Evolutionary conservation across 2,113 vertebrate species (phyloP), one percentile per base, ranked within the genome.

Genomic region (Rana temporaria): DNA sequence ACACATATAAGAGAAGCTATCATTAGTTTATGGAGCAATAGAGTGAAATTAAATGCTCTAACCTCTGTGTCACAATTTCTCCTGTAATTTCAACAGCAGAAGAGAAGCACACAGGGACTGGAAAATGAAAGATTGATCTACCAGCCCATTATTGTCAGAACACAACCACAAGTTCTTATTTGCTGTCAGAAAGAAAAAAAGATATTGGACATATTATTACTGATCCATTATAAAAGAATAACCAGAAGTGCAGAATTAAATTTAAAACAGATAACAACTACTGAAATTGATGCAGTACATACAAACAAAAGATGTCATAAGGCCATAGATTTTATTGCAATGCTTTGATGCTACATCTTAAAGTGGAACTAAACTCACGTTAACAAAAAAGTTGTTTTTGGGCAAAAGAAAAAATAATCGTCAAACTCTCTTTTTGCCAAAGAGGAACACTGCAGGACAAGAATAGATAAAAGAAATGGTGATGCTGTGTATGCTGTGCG

Each of bases 1-100:
- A 42, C 15, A 68, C 53, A 55, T 22, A 42, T n/a, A 34, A 55
- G 9, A 79, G 52, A 67, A 68, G 42, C n/a, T 68, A 26, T 68
- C 42, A 60, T 79, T 79, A 69, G 26, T 69, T 60, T 38, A 48
- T 60, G 26, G 53, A 68, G 18, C 30, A 17, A 38, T 20, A 55
- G n/a, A 79, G 64, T 79, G 42, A 67, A 79, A 79, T 68, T 68
- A 68, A 79, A 66, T 67, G 77, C 18, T 66, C 63, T 66, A 78
- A 78, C 76, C 77, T 79, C 64, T 14, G 19, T 64, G 34, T 34
- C 26, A 38, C 68, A 68, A 65, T 30, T 62, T 19, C 16, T 66
- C 42, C n/a, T 79, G 24, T 68, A 68, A 67, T 79, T 79, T 68
- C 19, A 70, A 70, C 69, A 69, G 16, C 69, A 26, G 2, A 79